A percentile compares a stretch with the other conserved stretches of the same genome.
Conservation (phyloP, 2,113 vertebrate genomes). For the Orycteropus afer region DNA sequence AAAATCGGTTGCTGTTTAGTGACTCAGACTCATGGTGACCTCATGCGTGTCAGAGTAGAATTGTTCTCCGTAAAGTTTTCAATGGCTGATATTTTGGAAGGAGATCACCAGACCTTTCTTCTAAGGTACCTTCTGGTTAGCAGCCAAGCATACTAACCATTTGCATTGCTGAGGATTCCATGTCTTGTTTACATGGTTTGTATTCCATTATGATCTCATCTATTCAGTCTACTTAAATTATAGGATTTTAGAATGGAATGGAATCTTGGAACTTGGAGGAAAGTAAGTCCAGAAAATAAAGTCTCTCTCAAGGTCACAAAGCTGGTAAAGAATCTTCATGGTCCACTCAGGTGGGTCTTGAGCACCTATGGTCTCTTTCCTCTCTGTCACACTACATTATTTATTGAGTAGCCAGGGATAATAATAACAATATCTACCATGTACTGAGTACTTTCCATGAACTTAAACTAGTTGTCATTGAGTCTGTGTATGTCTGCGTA, state of each 20-base stretch:
- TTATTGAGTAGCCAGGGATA: neutral
- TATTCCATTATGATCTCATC: neutral
- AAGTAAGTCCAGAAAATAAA: neutral
- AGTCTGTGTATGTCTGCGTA: no score
- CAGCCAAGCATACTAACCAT: no score
- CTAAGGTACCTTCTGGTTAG: no score
- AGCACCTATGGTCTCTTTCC: neutral
- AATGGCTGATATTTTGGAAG: no score
- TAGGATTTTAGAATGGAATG: neutral
- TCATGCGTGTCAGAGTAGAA: neutral
- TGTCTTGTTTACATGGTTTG: neutral
- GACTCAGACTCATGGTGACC: neutral
- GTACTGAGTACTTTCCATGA: neutral
- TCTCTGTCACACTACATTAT: neutral
- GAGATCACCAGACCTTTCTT: no score
- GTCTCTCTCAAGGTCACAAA: neutral
- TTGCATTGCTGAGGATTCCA: no score
- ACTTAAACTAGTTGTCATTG: no score
- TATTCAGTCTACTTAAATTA: neutral
- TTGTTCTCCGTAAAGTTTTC: no score
- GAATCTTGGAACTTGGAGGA: neutral
- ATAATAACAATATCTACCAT: no score
- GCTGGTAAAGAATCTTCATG: neutral
- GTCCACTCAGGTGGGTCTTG: neutral
- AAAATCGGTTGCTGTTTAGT: neutral